A percentile compares a stretch with the other conserved stretches of the same genome.
Conservation (phyloP, 2,113 vertebrate genomes). For the Festucalex cinctus region DNA sequence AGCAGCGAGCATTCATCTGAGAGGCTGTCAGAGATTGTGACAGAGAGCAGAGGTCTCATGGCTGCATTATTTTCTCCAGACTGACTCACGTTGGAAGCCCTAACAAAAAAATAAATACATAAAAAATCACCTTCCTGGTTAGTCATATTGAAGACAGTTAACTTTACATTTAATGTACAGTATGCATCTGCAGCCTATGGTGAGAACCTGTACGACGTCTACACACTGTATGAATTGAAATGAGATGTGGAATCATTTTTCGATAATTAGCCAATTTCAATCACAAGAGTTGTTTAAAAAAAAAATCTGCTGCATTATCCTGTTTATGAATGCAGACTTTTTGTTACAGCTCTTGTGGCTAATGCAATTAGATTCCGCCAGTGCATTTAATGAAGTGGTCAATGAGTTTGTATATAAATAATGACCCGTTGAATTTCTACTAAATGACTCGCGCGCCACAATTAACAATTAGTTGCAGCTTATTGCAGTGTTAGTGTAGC, state of each 20-base stretch:
- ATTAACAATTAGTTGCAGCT: slow-evolving; percentile 3
- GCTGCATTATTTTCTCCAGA: slow-evolving; percentile 51
- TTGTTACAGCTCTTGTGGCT: not conserved
- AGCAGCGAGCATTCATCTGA: slow-evolving; percentile 69
- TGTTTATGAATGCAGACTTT: not conserved
- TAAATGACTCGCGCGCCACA: not conserved
- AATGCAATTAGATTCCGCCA: not conserved
- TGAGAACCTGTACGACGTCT: not conserved
- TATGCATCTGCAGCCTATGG: not conserved
- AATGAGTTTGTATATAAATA: slow-evolving; percentile 2
- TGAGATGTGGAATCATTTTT: not conserved
- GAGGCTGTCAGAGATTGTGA: slow-evolving; percentile 62
- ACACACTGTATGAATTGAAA: not conserved
- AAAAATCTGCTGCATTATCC: not conserved
- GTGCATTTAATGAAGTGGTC: not conserved
- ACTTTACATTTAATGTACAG: not conserved
- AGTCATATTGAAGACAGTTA: slow-evolving; percentile 5
- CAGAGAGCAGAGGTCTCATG: slow-evolving; percentile 66
- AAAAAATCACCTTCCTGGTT: slow-evolving; percentile 4
- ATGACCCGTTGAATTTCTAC: not conserved
- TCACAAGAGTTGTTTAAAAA: not conserved
- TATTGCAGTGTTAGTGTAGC: not conserved
- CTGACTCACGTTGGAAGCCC: slow-evolving; percentile 25
- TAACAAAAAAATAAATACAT: not conserved
- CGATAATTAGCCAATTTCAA: not conserved